Evolutionary conservation across 2,888 invertebrate species (phyloP).

Genomic region (Psylliodes chrysocephalus): DNA sequence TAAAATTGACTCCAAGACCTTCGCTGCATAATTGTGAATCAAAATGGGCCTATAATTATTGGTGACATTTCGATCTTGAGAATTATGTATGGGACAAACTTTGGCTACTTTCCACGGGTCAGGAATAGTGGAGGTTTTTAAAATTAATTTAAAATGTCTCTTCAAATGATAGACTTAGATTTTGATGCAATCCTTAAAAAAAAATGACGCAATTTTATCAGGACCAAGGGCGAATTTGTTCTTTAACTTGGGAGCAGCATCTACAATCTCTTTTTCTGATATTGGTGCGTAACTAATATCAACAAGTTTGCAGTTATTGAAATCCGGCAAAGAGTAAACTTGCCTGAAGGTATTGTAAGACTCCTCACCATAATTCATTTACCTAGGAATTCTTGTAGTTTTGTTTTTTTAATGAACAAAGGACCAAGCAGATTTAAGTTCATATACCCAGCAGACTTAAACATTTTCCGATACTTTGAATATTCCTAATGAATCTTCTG

Average conservation of each 20-base stretch:
- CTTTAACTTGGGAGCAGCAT: background rate
- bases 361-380: too few species aligned
- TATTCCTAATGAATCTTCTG: too few species aligned
- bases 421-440: too few species aligned
- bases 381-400: too few species aligned
- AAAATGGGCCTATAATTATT: slow-evolving; percentile 13
- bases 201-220: background rate
- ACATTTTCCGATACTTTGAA: too few species aligned
- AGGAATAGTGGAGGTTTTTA: slow-evolving; percentile 16
- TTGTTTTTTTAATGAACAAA: too few species aligned
- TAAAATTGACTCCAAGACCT: slow-evolving; percentile 7
- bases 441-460: too few species aligned
- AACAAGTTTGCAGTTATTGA: too few species aligned
- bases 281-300: too few species aligned
- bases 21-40: slow-evolving; percentile 7
- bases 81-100: slow-evolving; percentile 10
- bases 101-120: slow-evolving; percentile 8
- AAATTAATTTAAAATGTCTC: slow-evolving; percentile 8
- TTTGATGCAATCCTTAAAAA: background rate
- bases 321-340: too few species aligned
- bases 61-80: background rate
- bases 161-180: background rate
- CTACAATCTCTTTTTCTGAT: background rate
- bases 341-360: too few species aligned
- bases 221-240: background rate